Base-by-base conservation (phyloP, 53 echinoderm and acorn worm species). In the Arbacia lixula region DNA sequence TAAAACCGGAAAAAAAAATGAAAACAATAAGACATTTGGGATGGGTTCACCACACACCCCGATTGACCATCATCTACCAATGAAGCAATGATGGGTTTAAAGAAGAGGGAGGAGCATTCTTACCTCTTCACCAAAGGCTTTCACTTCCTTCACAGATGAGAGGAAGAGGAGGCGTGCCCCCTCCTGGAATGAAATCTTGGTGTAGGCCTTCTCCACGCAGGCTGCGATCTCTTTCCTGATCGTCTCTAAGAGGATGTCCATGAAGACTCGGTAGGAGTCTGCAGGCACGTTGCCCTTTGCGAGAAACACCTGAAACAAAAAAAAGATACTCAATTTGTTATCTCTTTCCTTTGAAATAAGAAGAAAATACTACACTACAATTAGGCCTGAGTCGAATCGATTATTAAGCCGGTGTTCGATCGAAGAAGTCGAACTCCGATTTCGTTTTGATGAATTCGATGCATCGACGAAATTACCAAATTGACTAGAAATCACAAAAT, bases 261-360 rank as follows among this genome's bases (percentile, higher is more conserved):
- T 96, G 83, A 96, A 96, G 37, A 91, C 87, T 62, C 94, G 89
- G 68, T 96, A 96, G 83, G 94, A 94, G 71, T 96, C 97, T 22
- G 97, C 97, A 68, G 97, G 97, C 38, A 96, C 97, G 21, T 94
- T 96, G 81, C 94, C 97, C 84, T 94, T 96, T 3, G 97, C 97
- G 43, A 96, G 92, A 71, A 96, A 96, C 26, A 96, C 97, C 97
- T 96, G 83, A 28, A 6, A 37, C 38, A 65, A 12, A 31, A 77
- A n/a, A n/a, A n/a, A n/a, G n/a, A n/a, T n/a, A n/a, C n/a, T n/a
- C n/a, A n/a, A n/a, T n/a, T n/a, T n/a, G n/a, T n/a, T n/a, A n/a
- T n/a, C n/a, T n/a, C n/a, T n/a, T n/a, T n/a, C n/a, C n/a, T n/a
- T n/a, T n/a, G n/a, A n/a, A n/a, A n/a, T n/a, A n/a, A n/a, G n/a